Base-by-base conservation (phyloP, 2,797 vertebrate genomes). In the Pangasius sanitwongsei region DNA sequence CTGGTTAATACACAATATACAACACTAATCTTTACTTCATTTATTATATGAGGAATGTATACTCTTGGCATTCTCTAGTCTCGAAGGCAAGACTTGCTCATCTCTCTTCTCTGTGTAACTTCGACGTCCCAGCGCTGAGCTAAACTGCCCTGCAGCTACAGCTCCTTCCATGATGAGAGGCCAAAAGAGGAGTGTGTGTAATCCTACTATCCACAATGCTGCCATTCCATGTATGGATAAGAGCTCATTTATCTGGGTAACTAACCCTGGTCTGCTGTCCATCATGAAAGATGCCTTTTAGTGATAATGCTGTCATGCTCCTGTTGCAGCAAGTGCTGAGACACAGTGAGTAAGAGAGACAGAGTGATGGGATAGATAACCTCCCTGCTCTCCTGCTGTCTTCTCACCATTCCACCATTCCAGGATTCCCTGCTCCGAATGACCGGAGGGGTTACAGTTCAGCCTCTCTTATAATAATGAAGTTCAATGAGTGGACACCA, bases 341-440 rank as follows among this genome's bases (percentile, higher is more conserved):
- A 83, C 20, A 75, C 57, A 77, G 78, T 20, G 75, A 69, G 48
- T 57, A 53, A 87, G 86, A 90, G 87, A 87, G 86, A 53, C 2
- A 90, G 70, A 85, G 75, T 83, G 90, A 92, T 92, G 55, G 87
- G 65, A 50, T 67, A 86, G 93, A 94, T 93, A 91, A 94, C 91
- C 90, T 92, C 16, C 9, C 2, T 59, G 72, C 67, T 86, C 15
- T 37, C 53, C 28, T 7, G 23, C 57, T 34, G 16, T 13, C 61
- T 78, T 61, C 80, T 65, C 80, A 83, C 4, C 90, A 85, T 41
- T 63, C 77, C 63, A 70, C n/a, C 57, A 82, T 44, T 50, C 11
- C 11, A 69, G 44, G 83, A 53, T 65, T 6, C 9, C 44, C 90
- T 81, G 83, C 57, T 70, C 80, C 11, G 86, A 91, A 65, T 34